Conservation (phyloP, 2,797 vertebrate genomes). For the Avahi laniger region DNA sequence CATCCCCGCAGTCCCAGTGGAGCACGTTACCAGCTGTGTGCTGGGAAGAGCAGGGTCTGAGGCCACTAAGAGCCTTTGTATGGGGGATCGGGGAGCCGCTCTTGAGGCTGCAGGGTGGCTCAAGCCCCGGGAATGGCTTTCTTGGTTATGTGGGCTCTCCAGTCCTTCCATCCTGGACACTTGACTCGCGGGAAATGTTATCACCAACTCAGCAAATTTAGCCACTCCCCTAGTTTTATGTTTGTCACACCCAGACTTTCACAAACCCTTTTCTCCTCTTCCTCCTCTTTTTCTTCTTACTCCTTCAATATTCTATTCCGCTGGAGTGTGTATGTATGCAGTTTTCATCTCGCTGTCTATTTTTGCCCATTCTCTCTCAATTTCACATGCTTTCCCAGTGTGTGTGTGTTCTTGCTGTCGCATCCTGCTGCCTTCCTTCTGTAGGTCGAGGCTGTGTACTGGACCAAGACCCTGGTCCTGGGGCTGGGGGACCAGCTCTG, state of each 20-base stretch:
- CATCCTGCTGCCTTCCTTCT: not conserved
- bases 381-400: not conserved
- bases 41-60: not conserved
- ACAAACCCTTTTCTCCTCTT: not conserved
- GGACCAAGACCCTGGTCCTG: no score
- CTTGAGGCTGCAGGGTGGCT: not conserved
- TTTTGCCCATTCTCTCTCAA: not conserved
- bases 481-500: not conserved
- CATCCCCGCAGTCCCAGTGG: not conserved
- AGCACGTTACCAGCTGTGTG: not conserved
- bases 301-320: not conserved
- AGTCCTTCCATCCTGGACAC: not conserved
- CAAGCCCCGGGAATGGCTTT: no score
- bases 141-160: not conserved
- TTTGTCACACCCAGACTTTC: not conserved
- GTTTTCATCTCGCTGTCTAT: not conserved
- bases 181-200: not conserved
- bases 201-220: not conserved
- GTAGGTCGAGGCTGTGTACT: not conserved
- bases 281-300: not conserved
- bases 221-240: not conserved
- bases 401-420: not conserved
- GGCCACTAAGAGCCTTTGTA: no score
- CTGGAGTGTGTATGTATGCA: no score
- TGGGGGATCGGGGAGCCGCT: not conserved